Percentiles rank a stretch among this genome's conserved stretches.
These are phyloP conservation scores for Pammene fasciana DNA, from an alignment of 2,888 invertebrate species.

Conservation along the genomic window DNA sequence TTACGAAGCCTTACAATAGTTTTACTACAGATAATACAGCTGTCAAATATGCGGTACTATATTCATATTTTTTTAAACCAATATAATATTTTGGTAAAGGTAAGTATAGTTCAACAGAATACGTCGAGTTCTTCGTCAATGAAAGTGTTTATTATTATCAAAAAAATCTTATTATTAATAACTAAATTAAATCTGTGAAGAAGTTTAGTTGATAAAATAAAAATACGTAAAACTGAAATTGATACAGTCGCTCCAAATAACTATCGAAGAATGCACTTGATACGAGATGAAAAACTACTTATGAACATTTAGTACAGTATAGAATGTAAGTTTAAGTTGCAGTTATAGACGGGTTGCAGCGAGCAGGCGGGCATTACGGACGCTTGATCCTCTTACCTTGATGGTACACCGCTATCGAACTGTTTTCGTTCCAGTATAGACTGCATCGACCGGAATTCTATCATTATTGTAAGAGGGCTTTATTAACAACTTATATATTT, in stretches of 20 bases:
- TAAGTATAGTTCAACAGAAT: not conserved
- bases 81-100: not conserved
- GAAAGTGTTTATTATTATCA: too few relatives aligned
- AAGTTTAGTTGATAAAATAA: not conserved
- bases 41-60: too few relatives aligned
- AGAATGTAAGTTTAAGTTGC: slow-evolving; percentile 49
- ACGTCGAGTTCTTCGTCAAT: too few relatives aligned
- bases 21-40: too few relatives aligned
- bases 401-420: slow-evolving; percentile 60
- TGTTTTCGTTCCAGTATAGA: slow-evolving; percentile 45
- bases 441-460: slow-evolving; percentile 21
- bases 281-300: slow-evolving; percentile 11
- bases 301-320: slow-evolving; percentile 20
- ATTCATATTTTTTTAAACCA: too few relatives aligned
- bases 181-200: too few relatives aligned
- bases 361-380: slow-evolving; percentile 59
- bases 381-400: slow-evolving; percentile 73
- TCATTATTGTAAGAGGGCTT: slow-evolving; percentile 15
- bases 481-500: slow-evolving; percentile 2
- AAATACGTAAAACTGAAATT: too few relatives aligned
- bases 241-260: slow-evolving; percentile 3
- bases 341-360: slow-evolving; percentile 54
- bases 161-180: too few relatives aligned
- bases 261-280: slow-evolving; percentile 19
- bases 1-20: too few relatives aligned